Base-by-base conservation (phyloP, 2,888 invertebrate species). In the Harpalus rufipes region DNA sequence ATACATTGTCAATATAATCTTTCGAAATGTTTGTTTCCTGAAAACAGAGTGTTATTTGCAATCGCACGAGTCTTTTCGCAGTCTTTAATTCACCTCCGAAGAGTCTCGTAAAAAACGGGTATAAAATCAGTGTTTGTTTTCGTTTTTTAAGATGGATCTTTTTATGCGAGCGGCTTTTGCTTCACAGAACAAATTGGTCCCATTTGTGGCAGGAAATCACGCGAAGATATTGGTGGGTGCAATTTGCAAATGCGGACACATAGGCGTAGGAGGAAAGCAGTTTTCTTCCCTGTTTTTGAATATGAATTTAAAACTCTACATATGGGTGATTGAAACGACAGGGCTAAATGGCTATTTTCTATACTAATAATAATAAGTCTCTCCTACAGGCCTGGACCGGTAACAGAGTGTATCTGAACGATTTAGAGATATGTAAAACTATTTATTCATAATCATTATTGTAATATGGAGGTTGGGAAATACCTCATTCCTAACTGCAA, bases 101-200 rank as follows among this genome's bases (percentile, higher is more conserved):
- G 25, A 18, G 25, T 63, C 25, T 63, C 25, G 63, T 12, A 68
- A 39, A 68, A 39, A 68, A 68, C 12, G n/a, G 7, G n/a, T 25
- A 59, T 59, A 79, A 68, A 68, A 68, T 68, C 65, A 65, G 18
- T 14, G 59, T 79, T 79, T 79, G 79, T 79, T 79, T 79, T 68
- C 32, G 25, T 68, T 79, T 59, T 61, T 79, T 8, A 32, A 39
- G 16, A 14, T n/a, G 16, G 18, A 32, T 14, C 16, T 58, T 78
- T 78, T 78, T 78, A 51, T 78, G 78, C 2, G 51, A 78, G 56
- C 78, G 78, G 78, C 21, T 14, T 78, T 51, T 56, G 59, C 16
- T 25, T 78, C 14, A 78, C 32, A 79, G n/a, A 32, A 79, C 79
- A 59, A 79, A 79, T 79, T 79, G 59, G 39, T 7, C 16, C 6